Evolutionary conservation across 2,888 invertebrate species (phyloP).

Genomic region (Synanthedon tipuliformis): DNA sequence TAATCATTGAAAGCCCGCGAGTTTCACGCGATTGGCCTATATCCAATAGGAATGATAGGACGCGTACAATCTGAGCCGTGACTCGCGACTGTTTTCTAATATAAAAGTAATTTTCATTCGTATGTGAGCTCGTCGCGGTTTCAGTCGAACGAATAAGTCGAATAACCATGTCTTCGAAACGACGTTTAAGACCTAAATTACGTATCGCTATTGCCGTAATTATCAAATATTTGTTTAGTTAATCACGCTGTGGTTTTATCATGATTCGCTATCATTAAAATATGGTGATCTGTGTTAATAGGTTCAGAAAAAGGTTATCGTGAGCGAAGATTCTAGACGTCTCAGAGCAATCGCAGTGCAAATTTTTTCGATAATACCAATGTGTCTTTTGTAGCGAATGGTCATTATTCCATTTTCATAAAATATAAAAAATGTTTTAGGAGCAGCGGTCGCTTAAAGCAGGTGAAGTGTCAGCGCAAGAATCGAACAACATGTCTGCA

Average conservation of each 20-base stretch:
- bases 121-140: slow-evolving; percentile 34
- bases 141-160: slow-evolving; percentile 21
- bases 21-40: slow-evolving; percentile 60
- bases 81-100: slow-evolving; percentile 50
- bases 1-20: slow-evolving; percentile 46
- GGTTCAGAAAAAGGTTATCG: slow-evolving; percentile 14
- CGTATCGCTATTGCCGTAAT: slow-evolving; percentile 57
- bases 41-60: slow-evolving; percentile 58
- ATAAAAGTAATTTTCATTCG: slow-evolving; percentile 51
- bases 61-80: slow-evolving; percentile 43
- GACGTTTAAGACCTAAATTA: slow-evolving; percentile 57
- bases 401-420: background rate
- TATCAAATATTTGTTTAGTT: slow-evolving; percentile 50
- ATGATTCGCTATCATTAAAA: slow-evolving; percentile 17
- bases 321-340: background rate
- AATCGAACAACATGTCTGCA: slow-evolving; percentile 86
- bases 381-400: too few relatives aligned
- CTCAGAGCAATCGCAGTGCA: slow-evolving; percentile 3
- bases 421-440: slow-evolving; percentile 58
- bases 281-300: slow-evolving; percentile 35
- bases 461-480: slow-evolving; percentile 86
- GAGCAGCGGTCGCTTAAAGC: slow-evolving; percentile 86
- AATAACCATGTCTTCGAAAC: slow-evolving; percentile 50
- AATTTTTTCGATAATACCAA: slow-evolving; percentile 2
- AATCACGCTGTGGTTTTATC: slow-evolving; percentile 30